phyloP scores from a whole-genome alignment of 2,888 invertebrate genomes.

The Pristionchus entomophagus region DNA sequence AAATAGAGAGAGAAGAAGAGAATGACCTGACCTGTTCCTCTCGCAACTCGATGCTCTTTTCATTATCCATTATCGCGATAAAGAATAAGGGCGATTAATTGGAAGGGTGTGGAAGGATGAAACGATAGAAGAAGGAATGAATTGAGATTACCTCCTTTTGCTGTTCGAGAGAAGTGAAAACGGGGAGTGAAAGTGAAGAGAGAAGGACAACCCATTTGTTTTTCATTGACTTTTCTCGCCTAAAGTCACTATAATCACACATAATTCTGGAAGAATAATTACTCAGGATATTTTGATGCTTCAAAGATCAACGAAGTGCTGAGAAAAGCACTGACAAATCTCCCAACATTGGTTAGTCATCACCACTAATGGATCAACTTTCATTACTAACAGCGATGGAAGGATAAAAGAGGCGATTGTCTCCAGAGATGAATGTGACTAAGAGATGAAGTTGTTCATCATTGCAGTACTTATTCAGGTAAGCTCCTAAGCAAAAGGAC shows the following conservation, averaged over 20 bases:
- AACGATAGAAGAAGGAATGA: background rate
- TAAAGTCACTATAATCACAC: background rate
- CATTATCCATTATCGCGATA: background rate
- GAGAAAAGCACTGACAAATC: too few relatives aligned
- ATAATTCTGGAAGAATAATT: too few relatives aligned
- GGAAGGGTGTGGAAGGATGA: slow-evolving; percentile 2
- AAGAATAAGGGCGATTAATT: slow-evolving; percentile 27
- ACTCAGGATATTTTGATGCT: too few relatives aligned
- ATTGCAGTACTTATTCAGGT: background rate
- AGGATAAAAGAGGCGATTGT: background rate
- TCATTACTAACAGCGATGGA: background rate
- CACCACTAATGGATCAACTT: background rate
- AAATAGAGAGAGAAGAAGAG: background rate
- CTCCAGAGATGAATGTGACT: too few relatives aligned
- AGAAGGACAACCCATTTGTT: slow-evolving; percentile 1
- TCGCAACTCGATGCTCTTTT: slow-evolving; percentile 10
- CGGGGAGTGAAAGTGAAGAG: background rate
- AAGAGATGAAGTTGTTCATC: background rate
- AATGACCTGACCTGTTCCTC: background rate
- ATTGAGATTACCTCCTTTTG: background rate
- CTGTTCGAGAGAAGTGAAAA: slow-evolving; percentile 7
- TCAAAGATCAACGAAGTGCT: too few relatives aligned
- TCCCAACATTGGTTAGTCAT: too few relatives aligned
- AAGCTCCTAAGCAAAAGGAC: background rate
- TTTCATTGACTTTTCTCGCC: background rate